These are phyloP conservation scores for Lepidurus arcticus DNA, from an alignment of 1,140 invertebrate species.

Conservation along the genomic window DNA sequence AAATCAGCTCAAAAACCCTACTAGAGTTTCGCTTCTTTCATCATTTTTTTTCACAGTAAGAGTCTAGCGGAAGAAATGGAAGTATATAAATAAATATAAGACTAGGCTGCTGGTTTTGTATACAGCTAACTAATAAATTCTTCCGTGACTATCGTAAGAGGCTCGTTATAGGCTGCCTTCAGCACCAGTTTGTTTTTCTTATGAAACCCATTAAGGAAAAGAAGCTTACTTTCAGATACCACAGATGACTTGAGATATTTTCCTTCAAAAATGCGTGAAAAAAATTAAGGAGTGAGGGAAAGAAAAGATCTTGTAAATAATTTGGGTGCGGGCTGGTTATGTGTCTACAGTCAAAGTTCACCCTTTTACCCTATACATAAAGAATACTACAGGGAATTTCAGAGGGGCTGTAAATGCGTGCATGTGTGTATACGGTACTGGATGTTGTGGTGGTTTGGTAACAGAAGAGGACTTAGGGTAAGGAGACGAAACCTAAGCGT, in stretches of 20 bases:
- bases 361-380: too few relatives aligned
- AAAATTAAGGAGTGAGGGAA: too few relatives aligned
- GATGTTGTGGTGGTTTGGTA: too few relatives aligned
- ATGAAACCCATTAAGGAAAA: background rate
- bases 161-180: background rate
- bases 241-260: too few relatives aligned
- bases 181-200: background rate
- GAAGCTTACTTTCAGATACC: too few relatives aligned
- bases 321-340: too few relatives aligned
- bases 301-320: too few relatives aligned
- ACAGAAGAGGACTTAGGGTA: background rate
- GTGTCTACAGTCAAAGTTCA: too few relatives aligned
- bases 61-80: background rate
- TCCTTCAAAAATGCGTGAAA: too few relatives aligned
- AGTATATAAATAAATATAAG: constrained; percentile 4
- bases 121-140: background rate
- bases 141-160: constrained; percentile 3
- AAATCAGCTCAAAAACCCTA: background rate
- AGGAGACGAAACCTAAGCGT: background rate
- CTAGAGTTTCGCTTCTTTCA: background rate
- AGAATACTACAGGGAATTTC: too few relatives aligned
- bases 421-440: too few relatives aligned
- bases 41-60: background rate
- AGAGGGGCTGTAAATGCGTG: too few relatives aligned
- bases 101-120: constrained; percentile 2